A percentile compares a stretch with the other conserved stretches of the same genome.
These are phyloP conservation scores for Rostratula benghalensis DNA, from an alignment of 2,113 vertebrate species.

Conservation along the genomic window DNA sequence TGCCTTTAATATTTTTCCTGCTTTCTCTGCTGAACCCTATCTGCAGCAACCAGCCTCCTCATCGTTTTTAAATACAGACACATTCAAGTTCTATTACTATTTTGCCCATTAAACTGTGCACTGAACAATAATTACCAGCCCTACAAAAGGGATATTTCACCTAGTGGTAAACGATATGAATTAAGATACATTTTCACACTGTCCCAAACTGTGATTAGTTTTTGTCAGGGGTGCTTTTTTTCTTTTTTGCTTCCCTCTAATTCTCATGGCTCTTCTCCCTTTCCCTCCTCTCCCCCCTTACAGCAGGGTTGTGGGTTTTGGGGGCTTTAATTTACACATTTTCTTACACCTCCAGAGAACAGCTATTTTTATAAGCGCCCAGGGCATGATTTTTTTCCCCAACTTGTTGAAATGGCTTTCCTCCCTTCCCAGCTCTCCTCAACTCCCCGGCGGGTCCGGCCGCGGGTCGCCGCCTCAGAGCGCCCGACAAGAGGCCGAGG, in stretches of 20 bases:
- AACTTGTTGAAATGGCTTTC: fast-evolving
- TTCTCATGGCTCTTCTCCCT: neutral
- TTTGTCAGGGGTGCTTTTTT: neutral
- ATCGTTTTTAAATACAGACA: neutral
- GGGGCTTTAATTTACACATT: neutral
- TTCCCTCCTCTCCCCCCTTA: neutral
- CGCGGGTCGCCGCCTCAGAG: fast-evolving
- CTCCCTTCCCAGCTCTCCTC: too few relatives aligned
- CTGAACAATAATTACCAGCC: neutral
- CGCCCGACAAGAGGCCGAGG: neutral
- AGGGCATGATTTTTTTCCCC: neutral
- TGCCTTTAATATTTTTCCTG: neutral
- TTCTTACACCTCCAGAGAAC: neutral
- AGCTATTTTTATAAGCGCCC: neutral
- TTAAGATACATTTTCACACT: neutral
- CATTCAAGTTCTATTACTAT: neutral
- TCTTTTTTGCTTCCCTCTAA: neutral
- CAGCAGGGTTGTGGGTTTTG: neutral
- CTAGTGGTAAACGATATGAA: neutral
- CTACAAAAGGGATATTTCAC: neutral
- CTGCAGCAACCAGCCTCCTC: neutral
- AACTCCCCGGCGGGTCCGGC: fast-evolving
- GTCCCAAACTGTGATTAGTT: neutral
- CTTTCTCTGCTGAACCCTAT: neutral
- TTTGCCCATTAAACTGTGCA: neutral